A percentile compares a stretch with the other conserved stretches of the same genome.
Conservation (phyloP, 2,888 invertebrate species). For the Malachius bipustulatus region DNA sequence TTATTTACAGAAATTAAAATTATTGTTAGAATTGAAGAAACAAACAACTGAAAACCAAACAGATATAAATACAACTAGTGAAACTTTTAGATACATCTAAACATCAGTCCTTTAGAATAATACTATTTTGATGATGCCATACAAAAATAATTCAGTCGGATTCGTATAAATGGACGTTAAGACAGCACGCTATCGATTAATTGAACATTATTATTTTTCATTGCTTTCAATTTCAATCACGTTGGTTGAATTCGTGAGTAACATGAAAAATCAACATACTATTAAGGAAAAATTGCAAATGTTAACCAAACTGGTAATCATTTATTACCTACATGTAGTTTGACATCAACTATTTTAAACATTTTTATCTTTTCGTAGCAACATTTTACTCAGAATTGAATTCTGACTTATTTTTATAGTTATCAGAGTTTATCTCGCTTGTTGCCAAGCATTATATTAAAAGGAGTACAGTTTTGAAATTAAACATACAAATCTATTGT, state of each 20-base stretch:
- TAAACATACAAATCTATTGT: too few species aligned
- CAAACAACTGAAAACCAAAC: constrained; percentile 9
- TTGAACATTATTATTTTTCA: constrained; percentile 16
- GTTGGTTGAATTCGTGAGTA: constrained; percentile 1
- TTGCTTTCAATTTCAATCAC: constrained; percentile 9
- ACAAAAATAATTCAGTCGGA: constrained; percentile 30
- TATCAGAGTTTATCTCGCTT: too few species aligned
- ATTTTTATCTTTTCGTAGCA: too few species aligned
- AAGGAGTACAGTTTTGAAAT: too few species aligned
- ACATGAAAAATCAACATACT: constrained; percentile 1
- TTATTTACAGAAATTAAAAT: constrained; percentile 5
- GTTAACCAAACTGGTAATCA: too few species aligned
- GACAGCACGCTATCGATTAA: constrained; percentile 22
- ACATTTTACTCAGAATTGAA: too few species aligned
- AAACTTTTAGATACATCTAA: constrained; percentile 16
- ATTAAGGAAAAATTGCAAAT: too few species aligned
- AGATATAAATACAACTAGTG: constrained; percentile 11
- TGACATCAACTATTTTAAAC: too few species aligned
- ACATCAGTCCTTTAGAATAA: constrained; percentile 25
- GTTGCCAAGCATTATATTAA: too few species aligned
- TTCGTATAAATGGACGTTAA: constrained; percentile 27
- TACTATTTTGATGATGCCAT: constrained; percentile 22
- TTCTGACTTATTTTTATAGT: too few species aligned
- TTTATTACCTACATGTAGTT: too few species aligned
- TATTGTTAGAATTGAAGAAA: not conserved